phyloP scores from a whole-genome alignment of 1,140 invertebrate genomes.

The Battus philenor region DNA sequence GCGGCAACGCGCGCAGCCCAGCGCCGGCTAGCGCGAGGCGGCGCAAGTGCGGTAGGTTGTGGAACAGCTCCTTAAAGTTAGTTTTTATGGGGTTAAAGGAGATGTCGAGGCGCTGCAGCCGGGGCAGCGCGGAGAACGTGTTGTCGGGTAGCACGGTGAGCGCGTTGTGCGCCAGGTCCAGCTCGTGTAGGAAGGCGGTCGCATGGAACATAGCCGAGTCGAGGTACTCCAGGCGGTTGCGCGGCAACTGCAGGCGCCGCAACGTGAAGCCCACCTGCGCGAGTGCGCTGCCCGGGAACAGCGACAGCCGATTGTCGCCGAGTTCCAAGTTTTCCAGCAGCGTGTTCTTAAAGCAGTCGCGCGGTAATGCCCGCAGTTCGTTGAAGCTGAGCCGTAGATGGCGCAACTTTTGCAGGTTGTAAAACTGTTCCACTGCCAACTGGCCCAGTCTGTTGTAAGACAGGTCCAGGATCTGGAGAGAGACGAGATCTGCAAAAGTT shows the following conservation, averaged over 20 bases:
- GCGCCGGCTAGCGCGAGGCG: slow-evolving; percentile 81
- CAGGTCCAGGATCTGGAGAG: slow-evolving; percentile 42
- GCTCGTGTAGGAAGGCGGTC: slow-evolving; percentile 82
- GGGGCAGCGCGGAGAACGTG: slow-evolving; percentile 86
- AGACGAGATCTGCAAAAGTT: slow-evolving; percentile 34
- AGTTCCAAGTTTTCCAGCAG: slow-evolving; percentile 86
- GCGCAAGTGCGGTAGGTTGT: slow-evolving; percentile 85
- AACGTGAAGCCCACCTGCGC: slow-evolving; percentile 83
- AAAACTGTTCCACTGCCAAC: slow-evolving; percentile 83
- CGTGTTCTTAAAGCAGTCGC: slow-evolving; percentile 86
- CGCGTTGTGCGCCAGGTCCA: slow-evolving; percentile 85
- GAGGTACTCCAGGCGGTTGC: slow-evolving; percentile 88
- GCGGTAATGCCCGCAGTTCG: slow-evolving; percentile 82
- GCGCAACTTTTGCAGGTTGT: slow-evolving; percentile 82
- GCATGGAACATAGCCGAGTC: slow-evolving; percentile 89
- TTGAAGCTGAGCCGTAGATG: slow-evolving; percentile 84
- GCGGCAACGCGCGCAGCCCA: slow-evolving; percentile 81
- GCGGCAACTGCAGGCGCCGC: slow-evolving; percentile 83
- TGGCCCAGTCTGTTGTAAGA: slow-evolving; percentile 71
- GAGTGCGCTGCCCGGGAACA: slow-evolving; percentile 81
- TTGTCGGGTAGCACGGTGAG: slow-evolving; percentile 89
- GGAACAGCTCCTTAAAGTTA: slow-evolving; percentile 90
- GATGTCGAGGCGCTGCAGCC: slow-evolving; percentile 84
- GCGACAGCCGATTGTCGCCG: slow-evolving; percentile 83
- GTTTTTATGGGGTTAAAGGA: slow-evolving; percentile 84